Percentiles rank a stretch among this genome's conserved stretches.
These are phyloP conservation scores for Drosophila tsacasi DNA, from an alignment of 1,140 invertebrate genomes.

Conservation along the genomic window DNA sequence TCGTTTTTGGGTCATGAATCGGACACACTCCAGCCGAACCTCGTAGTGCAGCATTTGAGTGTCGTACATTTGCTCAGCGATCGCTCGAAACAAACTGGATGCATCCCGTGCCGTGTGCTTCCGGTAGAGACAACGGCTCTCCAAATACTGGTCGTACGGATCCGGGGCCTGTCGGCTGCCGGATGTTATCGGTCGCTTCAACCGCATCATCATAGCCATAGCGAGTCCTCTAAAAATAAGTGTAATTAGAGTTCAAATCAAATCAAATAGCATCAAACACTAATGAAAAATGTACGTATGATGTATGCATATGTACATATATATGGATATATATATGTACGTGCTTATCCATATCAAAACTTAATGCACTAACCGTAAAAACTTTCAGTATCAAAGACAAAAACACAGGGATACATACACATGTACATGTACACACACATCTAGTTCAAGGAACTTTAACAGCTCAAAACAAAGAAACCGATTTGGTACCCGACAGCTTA, in stretches of 20 bases:
- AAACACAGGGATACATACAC: no score
- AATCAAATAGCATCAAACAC: background rate
- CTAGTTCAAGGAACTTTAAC: background rate
- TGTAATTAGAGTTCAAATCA: background rate
- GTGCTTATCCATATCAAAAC: no score
- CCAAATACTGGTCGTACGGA: slow-evolving; percentile 91
- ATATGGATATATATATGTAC: no score
- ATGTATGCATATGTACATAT: background rate
- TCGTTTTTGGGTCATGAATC: slow-evolving; percentile 89
- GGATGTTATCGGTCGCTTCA: slow-evolving; percentile 77
- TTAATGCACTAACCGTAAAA: no score
- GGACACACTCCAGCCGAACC: slow-evolving; percentile 90
- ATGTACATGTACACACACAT: background rate
- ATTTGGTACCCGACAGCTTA: no score
- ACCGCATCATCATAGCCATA: slow-evolving; percentile 25
- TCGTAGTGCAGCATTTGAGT: slow-evolving; percentile 91
- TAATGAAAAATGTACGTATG: background rate
- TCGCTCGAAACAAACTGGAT: slow-evolving; percentile 93
- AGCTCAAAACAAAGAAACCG: background rate
- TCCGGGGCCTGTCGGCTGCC: slow-evolving; percentile 83
- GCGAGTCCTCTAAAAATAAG: background rate
- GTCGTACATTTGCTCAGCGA: slow-evolving; percentile 94
- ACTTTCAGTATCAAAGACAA: no score
- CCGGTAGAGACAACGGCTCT: slow-evolving; percentile 91
- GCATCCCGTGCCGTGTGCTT: slow-evolving; percentile 94